These are phyloP conservation scores for Rhagophthalmus giganteus DNA, from an alignment of 2,888 invertebrate genomes.

Conservation along the genomic window DNA sequence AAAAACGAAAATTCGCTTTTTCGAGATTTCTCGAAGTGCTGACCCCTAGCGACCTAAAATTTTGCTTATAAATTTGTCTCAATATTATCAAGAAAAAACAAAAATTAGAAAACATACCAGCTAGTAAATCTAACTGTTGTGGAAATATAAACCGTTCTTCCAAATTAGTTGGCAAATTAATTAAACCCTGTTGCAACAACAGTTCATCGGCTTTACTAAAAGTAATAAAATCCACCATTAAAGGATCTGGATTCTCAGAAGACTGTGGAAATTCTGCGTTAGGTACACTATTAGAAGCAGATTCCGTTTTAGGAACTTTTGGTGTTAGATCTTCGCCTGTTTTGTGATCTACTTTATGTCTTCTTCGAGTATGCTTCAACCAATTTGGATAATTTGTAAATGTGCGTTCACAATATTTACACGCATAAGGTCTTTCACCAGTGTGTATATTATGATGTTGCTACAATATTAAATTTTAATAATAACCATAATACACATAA, in stretches of 20 bases:
- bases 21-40: too few relatives aligned
- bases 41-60: too few relatives aligned
- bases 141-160: slow-evolving; percentile 45
- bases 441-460: slow-evolving; percentile 64
- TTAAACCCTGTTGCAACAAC: slow-evolving; percentile 46
- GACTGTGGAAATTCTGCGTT: slow-evolving; percentile 8
- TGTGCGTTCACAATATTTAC: slow-evolving; percentile 60
- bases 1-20: too few relatives aligned
- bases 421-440: slow-evolving; percentile 60
- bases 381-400: slow-evolving; percentile 64
- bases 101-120: slow-evolving; percentile 33
- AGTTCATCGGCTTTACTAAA: slow-evolving; percentile 48
- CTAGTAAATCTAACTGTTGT: slow-evolving; percentile 44
- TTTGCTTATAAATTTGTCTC: too few relatives aligned
- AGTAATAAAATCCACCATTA: slow-evolving; percentile 40
- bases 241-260: slow-evolving; percentile 27
- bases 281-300: slow-evolving; percentile 10
- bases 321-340: slow-evolving; percentile 46
- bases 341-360: slow-evolving; percentile 57
- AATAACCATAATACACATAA: neutral
- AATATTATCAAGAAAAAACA: too few relatives aligned
- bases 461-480: slow-evolving; percentile 31
- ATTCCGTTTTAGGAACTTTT: slow-evolving; percentile 36
- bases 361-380: slow-evolving; percentile 61
- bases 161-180: slow-evolving; percentile 45